Percentiles rank a stretch among this genome's conserved stretches.
Evolutionary conservation across 2,888 invertebrate genomes (phyloP).

Genomic region (Chelonus formosanus): DNA sequence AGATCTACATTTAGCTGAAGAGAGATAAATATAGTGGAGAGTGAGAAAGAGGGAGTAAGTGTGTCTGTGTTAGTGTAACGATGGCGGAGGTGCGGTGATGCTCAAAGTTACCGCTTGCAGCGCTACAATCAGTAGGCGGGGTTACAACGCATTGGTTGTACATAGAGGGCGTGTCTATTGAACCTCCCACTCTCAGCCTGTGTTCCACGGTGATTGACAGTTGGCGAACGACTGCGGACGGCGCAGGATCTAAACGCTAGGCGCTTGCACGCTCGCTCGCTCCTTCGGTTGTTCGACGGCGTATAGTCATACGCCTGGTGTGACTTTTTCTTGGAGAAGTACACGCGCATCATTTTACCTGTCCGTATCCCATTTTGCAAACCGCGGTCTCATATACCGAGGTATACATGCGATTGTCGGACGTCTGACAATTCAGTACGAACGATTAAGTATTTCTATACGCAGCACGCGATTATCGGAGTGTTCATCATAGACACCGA

Average conservation of each 20-base stretch:
- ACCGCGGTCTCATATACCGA: too few relatives aligned
- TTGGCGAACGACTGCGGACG: conserved; percentile 74
- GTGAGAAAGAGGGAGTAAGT: neutral
- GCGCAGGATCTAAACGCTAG: conserved; percentile 70
- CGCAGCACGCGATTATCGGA: neutral
- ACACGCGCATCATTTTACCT: conserved; percentile 20
- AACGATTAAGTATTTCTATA: too few relatives aligned
- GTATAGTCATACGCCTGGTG: conserved; percentile 36
- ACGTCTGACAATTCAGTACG: too few relatives aligned
- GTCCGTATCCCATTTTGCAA: neutral
- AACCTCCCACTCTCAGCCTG: conserved; percentile 69
- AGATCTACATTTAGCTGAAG: neutral
- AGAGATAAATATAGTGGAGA: neutral
- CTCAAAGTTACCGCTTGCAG: conserved; percentile 34
- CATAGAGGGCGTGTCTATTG: conserved; percentile 58
- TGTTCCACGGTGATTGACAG: conserved; percentile 71
- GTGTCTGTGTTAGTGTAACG: conserved; percentile 54
- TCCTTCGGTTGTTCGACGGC: conserved; percentile 45
- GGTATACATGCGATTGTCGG: too few relatives aligned
- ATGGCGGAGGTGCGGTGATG: conserved; percentile 60
- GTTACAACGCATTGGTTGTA: conserved; percentile 56
- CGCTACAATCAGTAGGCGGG: conserved; percentile 54
- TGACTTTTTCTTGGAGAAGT: conserved; percentile 23
- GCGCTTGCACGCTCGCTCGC: conserved; percentile 59
- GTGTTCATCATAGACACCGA: too few relatives aligned